Evolutionary conservation across 2,888 invertebrate species (phyloP), one percentile per base, ranked within the genome.

Genomic region (Ctena decussata): DNA sequence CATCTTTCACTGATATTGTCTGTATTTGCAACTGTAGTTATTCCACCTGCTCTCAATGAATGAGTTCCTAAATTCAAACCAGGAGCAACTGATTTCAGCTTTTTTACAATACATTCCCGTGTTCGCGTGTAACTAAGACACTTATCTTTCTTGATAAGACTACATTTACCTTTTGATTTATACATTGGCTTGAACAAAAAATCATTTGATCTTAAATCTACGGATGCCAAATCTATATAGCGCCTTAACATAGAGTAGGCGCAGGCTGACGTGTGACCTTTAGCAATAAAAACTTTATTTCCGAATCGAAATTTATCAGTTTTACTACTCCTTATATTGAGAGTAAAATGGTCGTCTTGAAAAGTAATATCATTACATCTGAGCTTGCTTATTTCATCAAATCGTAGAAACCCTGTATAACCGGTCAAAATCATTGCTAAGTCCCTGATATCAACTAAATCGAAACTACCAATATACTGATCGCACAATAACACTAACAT

Each of bases 401-500:
- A 35, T 5, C 76, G 24, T 30, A 76, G 27, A 18, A 81, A 75
- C 24, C 80, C 80, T 0, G 80, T 49, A 70, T 73, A 80, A 37
- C 39, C 74, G 24, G 70, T 32, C 30, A 70, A 49, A n/a, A 70
- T 76, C 75, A 76, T 71, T 15, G 37, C 44, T 37, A 71, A 41
- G 53, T 76, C 76, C 65, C 80, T 46, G 27, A 80, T 11, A 53
- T 75, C 46, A 24, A 65, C 27, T 49, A 80, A 15, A 18, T 80
- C 69, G 0, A 1, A 39, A 21, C 1, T 53, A 21, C 65, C 39
- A 21, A 8, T 65, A 57, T 57, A 80, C 21, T 37, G 39, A 18
- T 71, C 32, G 72, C 82, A 82, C 12, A 87, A 35, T 57, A n/a
- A 32, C n/a, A 35, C 44, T n/a, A 85, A 39, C 73, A 81, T 85